Evolutionary conservation across 2,797 vertebrate genomes (phyloP).

Genomic region (Acridotheres tristis): DNA sequence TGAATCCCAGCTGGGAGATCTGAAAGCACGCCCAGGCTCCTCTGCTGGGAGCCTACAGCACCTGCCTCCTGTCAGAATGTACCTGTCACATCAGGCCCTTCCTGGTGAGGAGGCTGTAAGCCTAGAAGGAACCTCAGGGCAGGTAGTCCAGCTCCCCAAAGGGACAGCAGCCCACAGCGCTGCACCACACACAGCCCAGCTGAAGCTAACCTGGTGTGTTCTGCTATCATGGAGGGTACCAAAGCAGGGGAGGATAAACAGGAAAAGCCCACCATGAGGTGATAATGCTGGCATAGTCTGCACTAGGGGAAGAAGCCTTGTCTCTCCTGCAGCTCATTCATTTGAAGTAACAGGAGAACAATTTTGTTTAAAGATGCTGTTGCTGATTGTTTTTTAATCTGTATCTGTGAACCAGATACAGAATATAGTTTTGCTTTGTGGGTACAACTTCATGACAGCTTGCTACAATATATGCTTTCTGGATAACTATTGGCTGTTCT

Average conservation of each 20-base stretch:
- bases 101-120: not conserved
- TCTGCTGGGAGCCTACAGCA: not conserved
- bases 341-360: not conserved
- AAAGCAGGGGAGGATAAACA: accelerated
- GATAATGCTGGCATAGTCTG: not conserved
- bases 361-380: not conserved
- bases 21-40: not conserved
- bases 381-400: accelerated
- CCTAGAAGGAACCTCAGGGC: not conserved
- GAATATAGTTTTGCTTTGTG: not conserved
- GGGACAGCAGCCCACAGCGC: not conserved
- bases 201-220: not conserved
- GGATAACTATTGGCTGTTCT: not conserved
- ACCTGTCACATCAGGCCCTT: accelerated
- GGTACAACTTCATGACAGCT: not conserved
- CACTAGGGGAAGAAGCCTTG: not conserved
- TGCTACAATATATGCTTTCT: not conserved
- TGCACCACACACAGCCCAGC: not conserved
- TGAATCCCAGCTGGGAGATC: not conserved
- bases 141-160: not conserved
- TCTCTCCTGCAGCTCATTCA: not conserved
- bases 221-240: not conserved
- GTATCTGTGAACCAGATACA: not conserved
- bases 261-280: not conserved
- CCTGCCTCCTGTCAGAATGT: not conserved